Evolutionary conservation across 2,113 vertebrate species (phyloP).

Genomic region (Tringa solitaria): DNA sequence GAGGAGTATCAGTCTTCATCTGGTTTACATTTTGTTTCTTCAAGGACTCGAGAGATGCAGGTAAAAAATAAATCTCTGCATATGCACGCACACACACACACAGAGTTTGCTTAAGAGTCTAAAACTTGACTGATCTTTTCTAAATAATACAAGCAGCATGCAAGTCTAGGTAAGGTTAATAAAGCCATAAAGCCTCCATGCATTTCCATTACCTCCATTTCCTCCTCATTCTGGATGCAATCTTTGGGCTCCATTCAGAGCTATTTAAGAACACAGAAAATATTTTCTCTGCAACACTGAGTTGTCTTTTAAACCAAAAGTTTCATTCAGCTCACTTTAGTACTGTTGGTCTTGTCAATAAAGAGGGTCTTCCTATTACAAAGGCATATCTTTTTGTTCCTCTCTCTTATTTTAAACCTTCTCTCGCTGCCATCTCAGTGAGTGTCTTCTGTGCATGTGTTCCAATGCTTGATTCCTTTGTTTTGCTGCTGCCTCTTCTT

Average conservation of each 20-base stretch:
- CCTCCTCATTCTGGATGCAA: background rate
- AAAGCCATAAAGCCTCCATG: background rate
- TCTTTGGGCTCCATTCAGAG: background rate
- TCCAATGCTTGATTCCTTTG: background rate
- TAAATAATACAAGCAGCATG: background rate
- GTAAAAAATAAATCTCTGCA: rapidly evolving
- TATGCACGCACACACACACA: background rate
- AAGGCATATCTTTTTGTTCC: background rate
- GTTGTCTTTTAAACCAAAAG: background rate
- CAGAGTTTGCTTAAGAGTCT: background rate
- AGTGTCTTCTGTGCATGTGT: background rate
- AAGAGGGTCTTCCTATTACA: background rate
- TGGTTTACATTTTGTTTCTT: background rate
- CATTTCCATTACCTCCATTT: background rate
- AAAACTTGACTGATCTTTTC: background rate
- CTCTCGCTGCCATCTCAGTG: background rate
- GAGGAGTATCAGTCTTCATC: background rate
- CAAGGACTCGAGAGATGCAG: background rate
- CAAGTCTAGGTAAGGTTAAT: background rate
- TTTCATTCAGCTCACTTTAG: constrained; percentile 17
- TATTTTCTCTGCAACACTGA: background rate
- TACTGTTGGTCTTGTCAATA: background rate
- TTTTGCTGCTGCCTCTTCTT: background rate
- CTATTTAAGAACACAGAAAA: background rate
- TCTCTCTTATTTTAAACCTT: background rate